Percentiles rank a stretch among this genome's conserved stretches.
Evolutionary conservation across 2,113 vertebrate genomes (phyloP).

Genomic region (Siniperca chuatsi): DNA sequence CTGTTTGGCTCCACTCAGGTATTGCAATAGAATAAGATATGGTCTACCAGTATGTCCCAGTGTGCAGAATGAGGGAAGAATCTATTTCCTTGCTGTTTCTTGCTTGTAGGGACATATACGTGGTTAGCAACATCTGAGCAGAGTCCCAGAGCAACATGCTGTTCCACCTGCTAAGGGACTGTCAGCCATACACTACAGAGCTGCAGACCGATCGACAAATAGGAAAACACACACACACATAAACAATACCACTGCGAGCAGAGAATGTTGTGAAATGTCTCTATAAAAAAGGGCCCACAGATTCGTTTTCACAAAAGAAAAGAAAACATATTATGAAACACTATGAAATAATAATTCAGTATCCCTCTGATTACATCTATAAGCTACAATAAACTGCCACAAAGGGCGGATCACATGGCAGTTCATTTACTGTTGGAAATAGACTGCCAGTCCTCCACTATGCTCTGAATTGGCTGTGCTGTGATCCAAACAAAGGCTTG

Average conservation of each 20-base stretch:
- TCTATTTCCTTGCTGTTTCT: conserved; percentile 60
- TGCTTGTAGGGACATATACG: conserved; percentile 65
- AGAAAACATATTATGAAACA: not conserved
- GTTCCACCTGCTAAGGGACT: conserved; percentile 61
- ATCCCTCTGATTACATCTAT: conserved; percentile 35
- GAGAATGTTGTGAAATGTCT: conserved; percentile 5
- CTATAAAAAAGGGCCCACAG: not conserved
- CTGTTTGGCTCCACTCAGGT: not conserved
- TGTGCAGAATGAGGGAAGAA: conserved; percentile 36
- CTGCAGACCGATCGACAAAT: conserved; percentile 32
- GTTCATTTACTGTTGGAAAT: conserved; percentile 56
- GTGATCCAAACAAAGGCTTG: conserved; percentile 66
- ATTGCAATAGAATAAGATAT: conserved; percentile 44
- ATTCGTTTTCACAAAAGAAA: conserved; percentile 2
- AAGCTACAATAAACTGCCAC: conserved; percentile 14
- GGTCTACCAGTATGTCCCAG: conserved; percentile 22
- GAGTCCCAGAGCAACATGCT: conserved; percentile 56
- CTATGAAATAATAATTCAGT: conserved; percentile 34
- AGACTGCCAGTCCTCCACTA: conserved; percentile 37
- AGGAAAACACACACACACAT: conserved; percentile 8
- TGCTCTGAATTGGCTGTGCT: conserved; percentile 38
- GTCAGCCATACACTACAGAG: conserved; percentile 40
- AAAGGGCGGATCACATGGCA: conserved; percentile 27
- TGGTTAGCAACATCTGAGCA: conserved; percentile 68
- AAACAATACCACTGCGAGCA: not conserved